Evolutionary conservation across 2,888 invertebrate species (phyloP).

Genomic region (Panzeria rudis): DNA sequence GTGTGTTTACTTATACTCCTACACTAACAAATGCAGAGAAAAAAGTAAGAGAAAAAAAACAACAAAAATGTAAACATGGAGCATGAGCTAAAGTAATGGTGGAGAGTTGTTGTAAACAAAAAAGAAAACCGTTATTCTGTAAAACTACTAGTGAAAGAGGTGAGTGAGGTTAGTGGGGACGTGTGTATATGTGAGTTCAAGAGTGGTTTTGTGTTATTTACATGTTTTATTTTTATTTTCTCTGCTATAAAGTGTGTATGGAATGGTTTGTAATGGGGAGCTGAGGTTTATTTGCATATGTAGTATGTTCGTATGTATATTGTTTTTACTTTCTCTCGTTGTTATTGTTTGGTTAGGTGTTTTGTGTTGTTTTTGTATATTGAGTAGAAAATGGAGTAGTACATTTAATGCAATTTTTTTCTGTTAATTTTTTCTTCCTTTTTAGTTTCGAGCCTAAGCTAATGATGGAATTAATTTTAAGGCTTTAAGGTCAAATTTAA

Average conservation of each 20-base stretch:
- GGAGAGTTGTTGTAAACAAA: constrained; percentile 13
- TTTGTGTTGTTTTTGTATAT: not conserved
- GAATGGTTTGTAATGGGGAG: not conserved
- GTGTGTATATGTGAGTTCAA: constrained; percentile 14
- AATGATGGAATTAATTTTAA: not conserved
- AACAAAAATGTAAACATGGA: constrained; percentile 8
- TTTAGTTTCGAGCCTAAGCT: not conserved
- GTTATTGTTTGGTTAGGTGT: not conserved
- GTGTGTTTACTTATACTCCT: constrained; percentile 18
- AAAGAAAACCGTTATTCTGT: not conserved
- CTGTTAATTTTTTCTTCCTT: not conserved
- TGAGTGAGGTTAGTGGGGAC: not conserved
- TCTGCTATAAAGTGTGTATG: not conserved
- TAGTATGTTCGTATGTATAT: not conserved
- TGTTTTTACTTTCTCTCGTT: not conserved
- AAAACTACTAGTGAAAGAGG: constrained; percentile 16
- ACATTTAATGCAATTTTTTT: not conserved
- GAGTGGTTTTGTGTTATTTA: constrained; percentile 18
- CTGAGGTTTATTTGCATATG: constrained; percentile 4
- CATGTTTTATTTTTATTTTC: constrained; percentile 1
- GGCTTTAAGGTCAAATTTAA: not conserved
- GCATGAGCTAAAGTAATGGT: constrained; percentile 4
- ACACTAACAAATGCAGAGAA: constrained; percentile 35
- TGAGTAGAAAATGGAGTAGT: not conserved
- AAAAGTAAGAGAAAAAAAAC: not conserved